Evolutionary conservation across 1,140 invertebrate species (phyloP).

Genomic region (Batillaria attramentaria): DNA sequence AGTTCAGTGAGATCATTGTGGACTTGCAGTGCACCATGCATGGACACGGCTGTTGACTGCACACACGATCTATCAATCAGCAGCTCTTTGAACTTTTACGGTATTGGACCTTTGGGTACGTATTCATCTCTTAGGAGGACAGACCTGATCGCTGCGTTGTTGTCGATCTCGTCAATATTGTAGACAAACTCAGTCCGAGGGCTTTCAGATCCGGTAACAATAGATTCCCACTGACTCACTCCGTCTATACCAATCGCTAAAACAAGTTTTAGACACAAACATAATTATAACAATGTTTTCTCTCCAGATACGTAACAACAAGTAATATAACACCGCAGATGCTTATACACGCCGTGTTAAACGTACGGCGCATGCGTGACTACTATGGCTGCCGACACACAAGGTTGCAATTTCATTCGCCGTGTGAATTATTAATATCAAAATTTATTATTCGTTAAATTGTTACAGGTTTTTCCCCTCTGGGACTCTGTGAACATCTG

Average conservation of each 20-base stretch:
- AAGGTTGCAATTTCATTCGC: neutral
- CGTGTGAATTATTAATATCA: neutral
- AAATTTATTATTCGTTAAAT: no score
- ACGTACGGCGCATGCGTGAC: neutral
- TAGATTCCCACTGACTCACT: conserved; percentile 33
- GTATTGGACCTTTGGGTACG: neutral
- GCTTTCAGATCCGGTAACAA: conserved; percentile 14
- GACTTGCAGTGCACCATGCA: no score
- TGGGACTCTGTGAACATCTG: no score
- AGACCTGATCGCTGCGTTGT: conserved; percentile 58
- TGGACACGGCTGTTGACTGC: no score
- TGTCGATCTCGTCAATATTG: conserved; percentile 43
- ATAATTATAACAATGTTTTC: neutral
- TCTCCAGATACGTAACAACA: no score
- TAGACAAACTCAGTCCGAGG: conserved; percentile 46
- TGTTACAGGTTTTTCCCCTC: no score
- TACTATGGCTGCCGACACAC: neutral
- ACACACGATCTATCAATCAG: conserved; percentile 40
- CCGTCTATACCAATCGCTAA: conserved; percentile 41
- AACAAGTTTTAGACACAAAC: neutral
- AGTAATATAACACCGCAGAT: neutral
- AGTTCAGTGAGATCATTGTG: no score
- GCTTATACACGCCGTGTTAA: neutral
- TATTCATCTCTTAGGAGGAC: neutral
- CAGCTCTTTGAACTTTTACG: conserved; percentile 40